Evolutionary conservation across 2,113 vertebrate species (phyloP).

Genomic region (Grantiella picta): DNA sequence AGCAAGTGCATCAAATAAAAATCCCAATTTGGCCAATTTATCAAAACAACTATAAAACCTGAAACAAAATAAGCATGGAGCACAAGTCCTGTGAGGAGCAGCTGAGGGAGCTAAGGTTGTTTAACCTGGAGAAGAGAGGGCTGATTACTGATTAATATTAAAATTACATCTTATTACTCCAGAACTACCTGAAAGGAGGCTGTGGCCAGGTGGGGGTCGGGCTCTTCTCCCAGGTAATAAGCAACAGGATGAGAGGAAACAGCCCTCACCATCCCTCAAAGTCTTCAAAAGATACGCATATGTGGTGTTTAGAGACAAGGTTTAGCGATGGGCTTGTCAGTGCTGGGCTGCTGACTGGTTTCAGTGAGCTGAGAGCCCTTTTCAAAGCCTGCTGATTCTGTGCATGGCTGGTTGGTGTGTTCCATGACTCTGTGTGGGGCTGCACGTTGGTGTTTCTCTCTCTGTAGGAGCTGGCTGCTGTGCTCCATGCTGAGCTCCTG

Average conservation of each 20-base stretch:
- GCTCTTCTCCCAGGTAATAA: neutral
- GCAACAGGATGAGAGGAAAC: neutral
- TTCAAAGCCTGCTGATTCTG: fast-evolving
- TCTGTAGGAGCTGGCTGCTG: too few relatives aligned
- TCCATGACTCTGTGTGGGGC: neutral
- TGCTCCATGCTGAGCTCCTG: neutral
- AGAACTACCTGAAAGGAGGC: neutral
- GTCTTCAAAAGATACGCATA: too few relatives aligned
- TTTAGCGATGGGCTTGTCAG: neutral
- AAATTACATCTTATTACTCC: too few relatives aligned
- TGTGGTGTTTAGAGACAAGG: neutral
- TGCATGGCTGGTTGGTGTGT: neutral
- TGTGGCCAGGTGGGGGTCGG: neutral
- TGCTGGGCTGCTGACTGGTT: neutral
- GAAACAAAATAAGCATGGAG: neutral
- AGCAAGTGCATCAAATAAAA: neutral
- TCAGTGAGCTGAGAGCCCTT: neutral
- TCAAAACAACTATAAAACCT: neutral
- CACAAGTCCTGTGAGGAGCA: neutral
- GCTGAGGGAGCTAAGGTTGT: neutral
- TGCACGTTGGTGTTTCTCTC: neutral
- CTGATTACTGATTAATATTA: too few relatives aligned
- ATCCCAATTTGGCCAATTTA: neutral
- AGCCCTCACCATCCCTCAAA: neutral
- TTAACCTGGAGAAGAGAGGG: neutral